phyloP scores from a whole-genome alignment of 1,140 invertebrate genomes.

The Dendrolimus kikuchii region DNA sequence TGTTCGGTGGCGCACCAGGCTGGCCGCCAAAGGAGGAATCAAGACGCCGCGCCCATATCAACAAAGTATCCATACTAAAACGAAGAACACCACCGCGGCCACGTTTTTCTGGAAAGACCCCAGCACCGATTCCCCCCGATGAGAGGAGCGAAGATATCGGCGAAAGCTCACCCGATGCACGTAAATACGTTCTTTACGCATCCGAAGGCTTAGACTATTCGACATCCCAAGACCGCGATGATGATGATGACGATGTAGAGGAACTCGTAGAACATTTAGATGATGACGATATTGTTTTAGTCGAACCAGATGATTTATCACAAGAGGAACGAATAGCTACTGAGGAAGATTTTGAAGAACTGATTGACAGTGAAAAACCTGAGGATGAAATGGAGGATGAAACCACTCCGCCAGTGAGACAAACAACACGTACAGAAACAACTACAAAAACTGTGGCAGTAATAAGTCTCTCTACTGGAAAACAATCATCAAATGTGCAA shows the following conservation, averaged over 20 bases:
- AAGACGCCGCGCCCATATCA: slow-evolving; percentile 68
- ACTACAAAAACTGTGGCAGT: slow-evolving; percentile 69
- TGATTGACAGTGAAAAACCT: slow-evolving; percentile 73
- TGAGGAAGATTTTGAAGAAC: slow-evolving; percentile 75
- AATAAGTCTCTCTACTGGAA: slow-evolving; percentile 61
- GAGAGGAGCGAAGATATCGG: slow-evolving; percentile 36
- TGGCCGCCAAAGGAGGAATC: slow-evolving; percentile 51
- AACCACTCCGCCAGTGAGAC: slow-evolving; percentile 28
- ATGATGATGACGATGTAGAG: slow-evolving; percentile 63
- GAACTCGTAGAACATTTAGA: slow-evolving; percentile 68
- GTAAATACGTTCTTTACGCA: slow-evolving; percentile 76
- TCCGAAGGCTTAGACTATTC: slow-evolving; percentile 74
- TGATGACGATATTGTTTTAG: slow-evolving; percentile 76
- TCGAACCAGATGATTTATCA: slow-evolving; percentile 74
- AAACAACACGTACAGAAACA: slow-evolving; percentile 54
- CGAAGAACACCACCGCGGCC: slow-evolving; percentile 69
- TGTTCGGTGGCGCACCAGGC: slow-evolving; percentile 82
- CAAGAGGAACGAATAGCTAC: slow-evolving; percentile 76
- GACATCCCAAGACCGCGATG: slow-evolving; percentile 23
- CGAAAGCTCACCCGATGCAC: slow-evolving; percentile 69
- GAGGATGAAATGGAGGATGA: slow-evolving; percentile 65
- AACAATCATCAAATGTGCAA: slow-evolving; percentile 49
- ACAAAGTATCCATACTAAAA: slow-evolving; percentile 73
- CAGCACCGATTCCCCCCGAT: slow-evolving; percentile 48
- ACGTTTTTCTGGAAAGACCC: slow-evolving; percentile 65